Percentiles rank a stretch among this genome's conserved stretches.
phyloP scores from a whole-genome alignment of 2,888 invertebrate genomes.

The Melanargia galathea region DNA sequence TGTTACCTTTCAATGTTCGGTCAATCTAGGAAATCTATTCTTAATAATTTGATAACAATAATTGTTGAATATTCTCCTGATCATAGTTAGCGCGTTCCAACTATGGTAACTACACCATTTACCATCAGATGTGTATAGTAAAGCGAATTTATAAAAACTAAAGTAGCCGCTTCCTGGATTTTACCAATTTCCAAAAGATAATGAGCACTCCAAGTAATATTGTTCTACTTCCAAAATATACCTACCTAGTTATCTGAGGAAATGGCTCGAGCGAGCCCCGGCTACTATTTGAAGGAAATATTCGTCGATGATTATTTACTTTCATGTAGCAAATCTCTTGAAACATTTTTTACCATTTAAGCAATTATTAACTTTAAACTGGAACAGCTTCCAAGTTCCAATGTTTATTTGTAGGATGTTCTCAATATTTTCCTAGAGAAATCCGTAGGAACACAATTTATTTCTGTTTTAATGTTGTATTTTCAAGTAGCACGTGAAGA shows the following conservation, averaged over 20 bases:
- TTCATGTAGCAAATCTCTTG: not conserved
- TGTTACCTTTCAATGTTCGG: not conserved
- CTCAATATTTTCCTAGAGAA: constrained; percentile 13
- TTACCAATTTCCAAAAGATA: no score
- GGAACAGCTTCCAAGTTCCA: constrained; percentile 15
- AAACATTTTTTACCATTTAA: constrained; percentile 9
- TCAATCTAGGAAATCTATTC: no score
- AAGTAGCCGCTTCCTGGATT: not conserved
- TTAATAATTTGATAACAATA: no score
- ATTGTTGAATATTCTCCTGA: no score
- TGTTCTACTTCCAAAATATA: not conserved
- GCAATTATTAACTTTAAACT: constrained; percentile 10
- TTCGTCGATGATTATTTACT: not conserved
- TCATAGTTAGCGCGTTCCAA: no score
- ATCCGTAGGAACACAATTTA: not conserved
- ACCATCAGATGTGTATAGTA: no score
- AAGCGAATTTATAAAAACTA: no score
- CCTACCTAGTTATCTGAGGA: not conserved
- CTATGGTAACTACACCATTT: no score
- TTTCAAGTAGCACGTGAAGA: not conserved
- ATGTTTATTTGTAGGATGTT: constrained; percentile 14
- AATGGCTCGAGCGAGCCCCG: not conserved
- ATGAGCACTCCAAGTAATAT: no score
- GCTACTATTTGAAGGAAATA: not conserved
- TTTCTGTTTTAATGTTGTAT: not conserved